Evolutionary conservation across 2,797 vertebrate species (phyloP), one percentile per base, ranked within the genome.

Genomic region (Trachurus trachurus): DNA sequence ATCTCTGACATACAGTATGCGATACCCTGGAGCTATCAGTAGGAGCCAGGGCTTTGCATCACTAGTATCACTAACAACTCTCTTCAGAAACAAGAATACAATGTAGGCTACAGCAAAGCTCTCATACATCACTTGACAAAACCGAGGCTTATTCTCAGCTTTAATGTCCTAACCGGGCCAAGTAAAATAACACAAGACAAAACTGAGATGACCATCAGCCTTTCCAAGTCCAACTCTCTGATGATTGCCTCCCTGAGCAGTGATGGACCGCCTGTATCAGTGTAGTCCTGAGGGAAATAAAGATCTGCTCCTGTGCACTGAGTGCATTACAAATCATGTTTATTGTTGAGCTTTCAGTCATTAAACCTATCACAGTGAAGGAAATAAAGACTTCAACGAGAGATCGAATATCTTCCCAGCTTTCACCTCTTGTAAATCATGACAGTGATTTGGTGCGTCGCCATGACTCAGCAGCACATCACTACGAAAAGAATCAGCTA

Each of bases 291-390:
- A 50, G 83, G 87, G 88, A 90, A 90, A 85, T 86, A 85, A 84
- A 87, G 61, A 74, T 69, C 68, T 59, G 66, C 79, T 53, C 75
- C 75, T 9, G 12, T 54, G 69, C 81, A 82, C 67, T 65, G 44
- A 79, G 83, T 26, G 58, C n/a, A 12, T 80, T 56, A 74, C 85
- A 88, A 90, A 91, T 91, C 85, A 89, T 77, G 62, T 86, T 89
- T 90, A 86, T 64, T 78, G 84, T 85, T 80, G 71, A 89, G 76
- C 71, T 40, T 72, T 76, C 78, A 78, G 80, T 87, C 90, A 85
- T 88, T 87, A 85, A 86, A 88, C 29, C 85, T 54, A 79, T 85
- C 81, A 81, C 73, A 39, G 71, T 47, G 66, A 74, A 79, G 82
- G 79, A 81, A 88, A 90, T 90, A 87, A 86, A 88, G 71, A 66